Percentiles rank a stretch among this genome's conserved stretches.
Conservation (phyloP, 2,797 vertebrate species). For the Tachyglossus aculeatus region DNA sequence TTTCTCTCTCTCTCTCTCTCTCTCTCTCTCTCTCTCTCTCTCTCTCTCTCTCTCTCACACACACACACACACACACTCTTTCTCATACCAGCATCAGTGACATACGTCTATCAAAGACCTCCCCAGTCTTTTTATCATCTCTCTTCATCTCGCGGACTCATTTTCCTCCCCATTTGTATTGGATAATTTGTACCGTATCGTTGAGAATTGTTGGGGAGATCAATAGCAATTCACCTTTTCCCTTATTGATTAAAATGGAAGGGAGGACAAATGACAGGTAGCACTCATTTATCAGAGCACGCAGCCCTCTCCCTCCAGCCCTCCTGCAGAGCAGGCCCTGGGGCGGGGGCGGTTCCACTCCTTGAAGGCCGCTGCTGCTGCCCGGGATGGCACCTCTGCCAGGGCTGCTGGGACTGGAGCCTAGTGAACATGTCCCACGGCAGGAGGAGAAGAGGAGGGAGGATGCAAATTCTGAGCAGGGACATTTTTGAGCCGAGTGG, state of each 20-base stretch:
- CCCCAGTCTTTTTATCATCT: neutral
- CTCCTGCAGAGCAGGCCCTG: too few relatives aligned
- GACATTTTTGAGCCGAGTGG: too few relatives aligned
- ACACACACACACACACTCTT: neutral
- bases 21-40: neutral
- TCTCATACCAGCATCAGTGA: neutral
- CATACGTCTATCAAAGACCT: neutral
- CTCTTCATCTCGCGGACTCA: slow-evolving; percentile 5
- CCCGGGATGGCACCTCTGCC: too few relatives aligned
- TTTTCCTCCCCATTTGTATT: neutral
- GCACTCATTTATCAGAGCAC: slow-evolving; percentile 42
- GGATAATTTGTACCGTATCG: slow-evolving; percentile 53
- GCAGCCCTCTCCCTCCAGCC: slow-evolving; percentile 15
- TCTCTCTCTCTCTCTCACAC: neutral
- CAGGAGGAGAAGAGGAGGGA: too few relatives aligned
- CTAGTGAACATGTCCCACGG: too few relatives aligned
- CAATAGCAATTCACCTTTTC: slow-evolving; percentile 71
- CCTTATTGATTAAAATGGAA: slow-evolving; percentile 65
- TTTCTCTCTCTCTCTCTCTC: neutral
- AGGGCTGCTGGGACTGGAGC: too few relatives aligned
- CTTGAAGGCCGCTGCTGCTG: too few relatives aligned
- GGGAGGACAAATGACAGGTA: slow-evolving; percentile 54
- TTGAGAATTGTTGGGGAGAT: slow-evolving; percentile 53
- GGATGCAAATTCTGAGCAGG: too few relatives aligned
- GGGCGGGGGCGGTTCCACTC: too few relatives aligned